Conservation (phyloP, 1,140 invertebrate species). For the Hirudo medicinalis region DNA sequence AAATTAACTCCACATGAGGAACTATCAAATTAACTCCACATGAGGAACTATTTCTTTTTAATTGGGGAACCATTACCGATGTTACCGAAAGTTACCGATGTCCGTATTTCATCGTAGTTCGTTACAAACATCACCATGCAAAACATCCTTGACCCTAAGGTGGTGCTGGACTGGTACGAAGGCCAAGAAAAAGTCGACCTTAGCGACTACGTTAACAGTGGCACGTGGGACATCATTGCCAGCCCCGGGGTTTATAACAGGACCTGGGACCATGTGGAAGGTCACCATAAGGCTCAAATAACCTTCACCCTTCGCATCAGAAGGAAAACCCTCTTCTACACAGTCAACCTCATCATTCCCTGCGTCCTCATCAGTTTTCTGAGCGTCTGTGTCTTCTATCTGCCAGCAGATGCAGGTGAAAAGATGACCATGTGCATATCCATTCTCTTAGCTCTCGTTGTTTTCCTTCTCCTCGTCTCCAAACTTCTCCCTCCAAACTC, state of each 20-base stretch:
- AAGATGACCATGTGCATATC: constrained; percentile 87
- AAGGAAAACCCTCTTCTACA: constrained; percentile 95
- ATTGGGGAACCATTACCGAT: too few relatives aligned
- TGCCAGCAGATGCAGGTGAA: constrained; percentile 61
- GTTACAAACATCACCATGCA: too few relatives aligned
- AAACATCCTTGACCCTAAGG: constrained; percentile 34
- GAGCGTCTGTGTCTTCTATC: constrained; percentile 92
- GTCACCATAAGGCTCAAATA: constrained; percentile 21
- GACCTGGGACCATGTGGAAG: constrained; percentile 12
- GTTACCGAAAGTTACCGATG: too few relatives aligned
- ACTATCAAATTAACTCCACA: too few relatives aligned
- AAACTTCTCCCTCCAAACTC: constrained; percentile 94
- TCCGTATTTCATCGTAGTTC: too few relatives aligned
- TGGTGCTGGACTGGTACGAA: constrained; percentile 70
- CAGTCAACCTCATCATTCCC: constrained; percentile 94
- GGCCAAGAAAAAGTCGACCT: constrained; percentile 80
- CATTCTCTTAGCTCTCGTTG: constrained; percentile 95
- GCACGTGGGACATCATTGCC: constrained; percentile 97
- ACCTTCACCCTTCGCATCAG: constrained; percentile 65
- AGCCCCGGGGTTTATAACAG: constrained; percentile 52
- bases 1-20: too few relatives aligned
- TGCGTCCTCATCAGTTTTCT: constrained; percentile 97
- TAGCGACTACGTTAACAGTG: constrained; percentile 92
- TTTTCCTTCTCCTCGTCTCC: constrained; percentile 93
- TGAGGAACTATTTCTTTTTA: too few relatives aligned